A percentile compares a stretch with the other conserved stretches of the same genome.
Evolutionary conservation across 2,113 vertebrate species (phyloP).

Genomic region (Platycercus adscitus): DNA sequence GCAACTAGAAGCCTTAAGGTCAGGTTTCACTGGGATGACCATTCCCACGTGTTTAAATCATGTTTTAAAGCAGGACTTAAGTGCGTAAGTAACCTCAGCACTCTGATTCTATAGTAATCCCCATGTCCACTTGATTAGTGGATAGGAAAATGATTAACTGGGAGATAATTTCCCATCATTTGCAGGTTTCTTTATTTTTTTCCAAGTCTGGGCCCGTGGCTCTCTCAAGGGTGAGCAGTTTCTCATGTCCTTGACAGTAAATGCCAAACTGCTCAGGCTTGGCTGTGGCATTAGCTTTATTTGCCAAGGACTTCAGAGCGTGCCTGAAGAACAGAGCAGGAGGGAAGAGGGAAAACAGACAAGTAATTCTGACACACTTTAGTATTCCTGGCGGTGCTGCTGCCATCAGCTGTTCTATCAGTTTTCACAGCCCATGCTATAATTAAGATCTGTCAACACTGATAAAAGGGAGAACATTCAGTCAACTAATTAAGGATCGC

Average conservation of each 20-base stretch:
- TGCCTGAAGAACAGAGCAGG: constrained; percentile 56
- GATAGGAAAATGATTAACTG: background rate
- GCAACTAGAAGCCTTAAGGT: background rate
- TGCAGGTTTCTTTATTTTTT: background rate
- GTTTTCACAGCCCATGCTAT: constrained; percentile 67
- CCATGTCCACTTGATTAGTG: background rate
- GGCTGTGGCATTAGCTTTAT: constrained; percentile 5
- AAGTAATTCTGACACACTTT: constrained; percentile 63
- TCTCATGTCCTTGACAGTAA: constrained; percentile 57
- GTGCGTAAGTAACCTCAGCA: background rate
- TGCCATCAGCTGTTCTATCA: constrained; percentile 73
- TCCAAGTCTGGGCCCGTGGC: background rate
- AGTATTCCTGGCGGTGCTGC: constrained; percentile 65
- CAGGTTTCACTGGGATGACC: background rate
- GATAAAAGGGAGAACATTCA: constrained; percentile 76
- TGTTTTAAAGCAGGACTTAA: background rate
- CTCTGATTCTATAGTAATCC: background rate
- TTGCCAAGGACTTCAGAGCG: constrained; percentile 62
- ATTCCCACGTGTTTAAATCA: background rate
- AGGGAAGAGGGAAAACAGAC: constrained; percentile 49
- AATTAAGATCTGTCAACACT: constrained; percentile 78
- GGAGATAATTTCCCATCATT: background rate
- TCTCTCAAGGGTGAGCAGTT: constrained; percentile 38
- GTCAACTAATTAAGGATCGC: constrained; percentile 76
- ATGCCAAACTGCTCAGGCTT: constrained; percentile 50